These are phyloP conservation scores for Sarcophaga caerulescens DNA, from an alignment of 2,888 invertebrate genomes.

Conservation along the genomic window DNA sequence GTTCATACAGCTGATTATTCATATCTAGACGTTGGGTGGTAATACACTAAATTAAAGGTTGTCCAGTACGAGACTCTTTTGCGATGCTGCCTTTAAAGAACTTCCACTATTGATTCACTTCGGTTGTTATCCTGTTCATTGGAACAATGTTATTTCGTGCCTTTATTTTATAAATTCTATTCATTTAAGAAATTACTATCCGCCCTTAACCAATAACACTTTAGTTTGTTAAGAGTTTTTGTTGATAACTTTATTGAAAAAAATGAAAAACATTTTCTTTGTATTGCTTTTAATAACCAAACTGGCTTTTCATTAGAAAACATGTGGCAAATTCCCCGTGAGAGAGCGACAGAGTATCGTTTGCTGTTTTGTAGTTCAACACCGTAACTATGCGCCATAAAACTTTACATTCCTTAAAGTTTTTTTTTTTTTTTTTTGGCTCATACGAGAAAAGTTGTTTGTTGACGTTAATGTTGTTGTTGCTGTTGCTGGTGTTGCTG, in stretches of 20 bases:
- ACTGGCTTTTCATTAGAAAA: background rate
- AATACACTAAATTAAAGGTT: too few species aligned
- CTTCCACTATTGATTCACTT: too few species aligned
- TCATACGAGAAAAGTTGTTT: background rate
- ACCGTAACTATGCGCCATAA: background rate
- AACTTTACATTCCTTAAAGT: conserved; percentile 29
- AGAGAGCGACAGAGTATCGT: background rate
- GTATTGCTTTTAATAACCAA: conserved; percentile 16
- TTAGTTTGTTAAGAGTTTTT: conserved; percentile 1
- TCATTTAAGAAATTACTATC: conserved; percentile 15
- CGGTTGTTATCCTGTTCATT: too few species aligned
- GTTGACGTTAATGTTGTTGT: background rate
- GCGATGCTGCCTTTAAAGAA: too few species aligned
- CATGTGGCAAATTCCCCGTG: conserved; percentile 12
- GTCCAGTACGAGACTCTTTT: too few species aligned
- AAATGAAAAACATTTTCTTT: background rate
- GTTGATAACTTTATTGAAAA: conserved; percentile 33
- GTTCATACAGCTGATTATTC: too few species aligned
- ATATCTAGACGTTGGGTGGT: too few species aligned
- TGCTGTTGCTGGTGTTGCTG: background rate
- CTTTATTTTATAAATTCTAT: too few species aligned
- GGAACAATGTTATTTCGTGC: too few species aligned
- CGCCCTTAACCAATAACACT: conserved; percentile 2
- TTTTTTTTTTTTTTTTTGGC: background rate
- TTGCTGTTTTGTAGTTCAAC: background rate